Evolutionary conservation across 2,113 vertebrate species (phyloP).

Genomic region (Tyto alba): DNA sequence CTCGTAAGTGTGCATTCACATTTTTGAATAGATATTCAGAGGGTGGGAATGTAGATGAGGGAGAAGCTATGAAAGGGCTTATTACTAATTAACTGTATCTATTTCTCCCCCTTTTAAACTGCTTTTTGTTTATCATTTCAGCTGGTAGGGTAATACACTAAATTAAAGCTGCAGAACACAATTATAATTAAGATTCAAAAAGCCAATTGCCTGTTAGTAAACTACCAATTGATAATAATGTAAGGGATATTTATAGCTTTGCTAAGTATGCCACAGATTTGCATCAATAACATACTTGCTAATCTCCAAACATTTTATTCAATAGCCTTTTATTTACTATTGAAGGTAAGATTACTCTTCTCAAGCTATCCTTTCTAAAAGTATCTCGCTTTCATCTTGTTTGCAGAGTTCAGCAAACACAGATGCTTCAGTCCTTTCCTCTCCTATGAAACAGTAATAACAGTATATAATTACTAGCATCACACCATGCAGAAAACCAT

Average conservation of each 20-base stretch:
- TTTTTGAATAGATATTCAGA: constrained; percentile 51
- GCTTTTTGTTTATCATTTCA: constrained; percentile 63
- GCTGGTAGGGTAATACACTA: constrained; percentile 54
- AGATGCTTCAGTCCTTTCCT: constrained; percentile 2
- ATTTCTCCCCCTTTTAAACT: constrained; percentile 38
- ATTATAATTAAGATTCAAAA: constrained; percentile 75
- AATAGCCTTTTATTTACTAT: constrained; percentile 10
- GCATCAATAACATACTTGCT: constrained; percentile 65
- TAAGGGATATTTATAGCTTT: constrained; percentile 69
- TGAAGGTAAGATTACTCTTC: constrained; percentile 41
- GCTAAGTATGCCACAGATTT: constrained; percentile 60
- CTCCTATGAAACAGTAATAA: background rate
- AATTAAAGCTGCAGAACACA: constrained; percentile 67
- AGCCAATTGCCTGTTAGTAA: constrained; percentile 68
- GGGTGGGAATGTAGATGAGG: constrained; percentile 33
- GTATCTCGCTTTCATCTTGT: background rate
- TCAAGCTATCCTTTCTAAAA: background rate
- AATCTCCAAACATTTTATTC: constrained; percentile 45
- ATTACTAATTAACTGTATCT: constrained; percentile 50
- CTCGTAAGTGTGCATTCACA: constrained; percentile 37
- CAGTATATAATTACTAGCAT: background rate
- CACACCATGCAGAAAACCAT: background rate
- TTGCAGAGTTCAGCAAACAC: constrained; percentile 23
- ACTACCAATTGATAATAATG: constrained; percentile 65
- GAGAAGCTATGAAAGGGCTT: constrained; percentile 50